Percentiles rank a stretch among this genome's conserved stretches.
Conservation (phyloP, 2,797 vertebrate genomes). For the Falco peregrinus region DNA sequence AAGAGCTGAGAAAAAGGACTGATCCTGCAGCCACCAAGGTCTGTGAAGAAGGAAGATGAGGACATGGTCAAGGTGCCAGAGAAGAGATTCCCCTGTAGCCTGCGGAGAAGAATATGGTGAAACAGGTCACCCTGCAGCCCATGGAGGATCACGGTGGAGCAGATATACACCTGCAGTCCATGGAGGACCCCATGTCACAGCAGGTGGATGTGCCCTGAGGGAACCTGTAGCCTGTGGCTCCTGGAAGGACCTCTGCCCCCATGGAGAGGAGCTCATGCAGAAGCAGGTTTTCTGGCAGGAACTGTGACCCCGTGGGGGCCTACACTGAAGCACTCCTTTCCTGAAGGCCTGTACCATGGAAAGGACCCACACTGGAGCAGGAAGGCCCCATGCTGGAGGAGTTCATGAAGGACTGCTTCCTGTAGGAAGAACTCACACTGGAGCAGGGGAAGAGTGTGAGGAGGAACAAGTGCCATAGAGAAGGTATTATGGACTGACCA, state of each 20-base stretch:
- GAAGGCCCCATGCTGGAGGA: background rate
- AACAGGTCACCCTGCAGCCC: no score
- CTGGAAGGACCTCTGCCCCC: background rate
- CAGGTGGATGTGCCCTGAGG: background rate
- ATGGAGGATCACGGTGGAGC: no score
- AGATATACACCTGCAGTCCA: no score
- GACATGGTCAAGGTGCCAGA: background rate
- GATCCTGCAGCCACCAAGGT: background rate
- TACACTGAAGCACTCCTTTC: background rate
- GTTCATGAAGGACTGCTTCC: background rate
- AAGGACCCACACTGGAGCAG: background rate
- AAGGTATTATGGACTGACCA: background rate
- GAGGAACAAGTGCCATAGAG: fast-evolving
- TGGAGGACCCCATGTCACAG: background rate
- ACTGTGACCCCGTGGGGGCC: background rate
- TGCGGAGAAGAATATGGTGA: background rate
- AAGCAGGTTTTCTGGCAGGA: background rate
- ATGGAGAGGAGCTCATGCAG: background rate
- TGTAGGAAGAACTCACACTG: background rate
- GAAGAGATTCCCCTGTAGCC: background rate
- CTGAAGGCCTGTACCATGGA: no score
- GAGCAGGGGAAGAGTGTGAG: background rate
- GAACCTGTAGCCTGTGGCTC: background rate
- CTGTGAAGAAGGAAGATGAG: background rate
- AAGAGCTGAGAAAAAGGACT: background rate